Conservation (phyloP, 2,797 vertebrate genomes). For the Pseudocheirus occidentalis region DNA sequence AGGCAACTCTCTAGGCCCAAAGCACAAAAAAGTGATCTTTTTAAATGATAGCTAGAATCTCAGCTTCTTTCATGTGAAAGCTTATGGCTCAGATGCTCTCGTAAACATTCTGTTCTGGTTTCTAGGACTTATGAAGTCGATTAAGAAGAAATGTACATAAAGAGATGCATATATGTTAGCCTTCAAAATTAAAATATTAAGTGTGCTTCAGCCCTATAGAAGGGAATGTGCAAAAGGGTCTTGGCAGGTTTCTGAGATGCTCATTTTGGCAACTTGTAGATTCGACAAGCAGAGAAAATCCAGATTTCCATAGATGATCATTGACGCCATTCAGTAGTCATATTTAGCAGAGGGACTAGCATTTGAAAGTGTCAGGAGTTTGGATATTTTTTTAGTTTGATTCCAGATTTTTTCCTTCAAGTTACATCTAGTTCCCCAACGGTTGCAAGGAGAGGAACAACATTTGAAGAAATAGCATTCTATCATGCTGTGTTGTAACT, state of each 20-base stretch:
- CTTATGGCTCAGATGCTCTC: conserved; percentile 53
- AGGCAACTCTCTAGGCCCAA: conserved; percentile 38
- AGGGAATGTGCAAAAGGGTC: conserved; percentile 36
- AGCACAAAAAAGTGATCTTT: neutral
- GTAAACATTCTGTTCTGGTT: conserved; percentile 53
- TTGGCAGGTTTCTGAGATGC: conserved; percentile 26
- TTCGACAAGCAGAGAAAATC: conserved; percentile 43
- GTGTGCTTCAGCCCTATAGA: conserved; percentile 41
- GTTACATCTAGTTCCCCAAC: neutral
- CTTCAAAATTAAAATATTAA: conserved; percentile 57
- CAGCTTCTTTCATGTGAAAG: conserved; percentile 39
- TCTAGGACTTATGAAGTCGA: conserved; percentile 58
- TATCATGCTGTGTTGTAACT: neutral
- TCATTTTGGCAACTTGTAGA: conserved; percentile 41
- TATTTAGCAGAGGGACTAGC: neutral
- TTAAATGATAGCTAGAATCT: conserved; percentile 34
- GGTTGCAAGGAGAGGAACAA: neutral
- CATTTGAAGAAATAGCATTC: neutral
- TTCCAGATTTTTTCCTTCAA: neutral
- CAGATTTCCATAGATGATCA: conserved; percentile 22
- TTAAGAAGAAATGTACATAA: conserved; percentile 60
- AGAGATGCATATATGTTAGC: conserved; percentile 50
- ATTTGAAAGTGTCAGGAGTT: conserved; percentile 12
- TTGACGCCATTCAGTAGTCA: neutral
- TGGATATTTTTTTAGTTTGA: neutral